phyloP scores from a whole-genome alignment of 2,113 vertebrate genomes.

The Tringa solitaria region DNA sequence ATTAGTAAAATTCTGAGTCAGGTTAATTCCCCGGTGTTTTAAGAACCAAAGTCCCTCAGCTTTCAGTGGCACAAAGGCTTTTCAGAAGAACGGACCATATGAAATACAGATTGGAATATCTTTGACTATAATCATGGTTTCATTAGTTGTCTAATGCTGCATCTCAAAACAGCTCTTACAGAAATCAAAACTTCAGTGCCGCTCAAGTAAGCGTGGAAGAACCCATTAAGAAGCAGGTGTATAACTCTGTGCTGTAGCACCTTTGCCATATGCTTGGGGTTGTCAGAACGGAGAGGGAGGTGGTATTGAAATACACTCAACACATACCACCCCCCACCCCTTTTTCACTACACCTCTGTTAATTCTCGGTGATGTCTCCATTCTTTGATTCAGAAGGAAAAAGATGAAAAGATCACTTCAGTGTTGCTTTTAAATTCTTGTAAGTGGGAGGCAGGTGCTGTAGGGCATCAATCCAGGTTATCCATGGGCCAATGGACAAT shows the following conservation, averaged over 20 bases:
- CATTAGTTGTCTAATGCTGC: not conserved
- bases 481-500: not conserved
- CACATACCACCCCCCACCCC: rapidly evolving
- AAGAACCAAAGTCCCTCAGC: not conserved
- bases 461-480: not conserved
- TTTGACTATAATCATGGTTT: no score
- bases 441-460: not conserved
- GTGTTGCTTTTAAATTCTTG: not conserved
- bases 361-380: not conserved
- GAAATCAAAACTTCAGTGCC: not conserved
- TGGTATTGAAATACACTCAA: not conserved
- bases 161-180: not conserved
- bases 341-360: not conserved
- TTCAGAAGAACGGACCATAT: not conserved
- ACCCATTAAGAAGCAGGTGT: not conserved
- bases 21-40: not conserved
- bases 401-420: not conserved
- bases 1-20: not conserved
- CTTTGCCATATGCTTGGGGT: not conserved
- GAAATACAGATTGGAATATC: not conserved
- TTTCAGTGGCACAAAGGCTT: not conserved
- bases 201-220: not conserved
- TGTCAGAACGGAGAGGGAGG: not conserved
- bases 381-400: not conserved
- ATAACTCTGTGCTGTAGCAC: not conserved